Evolutionary conservation across 2,113 vertebrate genomes (phyloP), one percentile per base, ranked within the genome.

Genomic region (Lethenteron camtschaticum): DNA sequence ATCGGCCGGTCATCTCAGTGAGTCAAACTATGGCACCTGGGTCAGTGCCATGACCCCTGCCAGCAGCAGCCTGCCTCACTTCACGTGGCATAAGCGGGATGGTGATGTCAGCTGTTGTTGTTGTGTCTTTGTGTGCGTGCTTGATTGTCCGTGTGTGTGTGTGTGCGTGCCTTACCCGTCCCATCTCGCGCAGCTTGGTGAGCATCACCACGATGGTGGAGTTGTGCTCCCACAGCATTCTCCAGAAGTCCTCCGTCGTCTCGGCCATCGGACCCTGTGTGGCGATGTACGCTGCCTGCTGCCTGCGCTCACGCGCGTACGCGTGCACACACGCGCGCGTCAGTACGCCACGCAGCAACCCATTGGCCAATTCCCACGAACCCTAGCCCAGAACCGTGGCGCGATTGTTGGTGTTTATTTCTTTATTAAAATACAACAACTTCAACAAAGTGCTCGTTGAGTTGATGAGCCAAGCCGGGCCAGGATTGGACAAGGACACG

Each of bases 221-320:
- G 79, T 99, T 99, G 79, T 99, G 94, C 70, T 99, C 94, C 94
- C 94, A 99, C 56, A 99, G 87, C 94, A 95, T 95, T 77, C 94
- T 82, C 94, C 94, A 99, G 80, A 96, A 99, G 77, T 99, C 94
- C 80, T 99, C 94, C 9, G 94, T 99, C 77, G 94, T 96, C 81
- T 99, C 94, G 74, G 94, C 90, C 81, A 96, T 79, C 63, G 91
- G 94, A 68, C 94, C 94, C 77, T 97, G 94, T 70, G 94, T 97
- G 79, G 94, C 89, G 70, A 96, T 95, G 74, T 97, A 96, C 73
- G 94, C 91, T 81, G 91, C 94, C 76, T 96, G 90, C 79, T 97
- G 91, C 76, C 90, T 97, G 74, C 11, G 57, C 77, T 16, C 16
- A 4, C 16, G 59, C 8, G 59, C 16, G 59, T 63, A 63, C 59